A percentile compares a stretch with the other conserved stretches of the same genome.
phyloP scores from a whole-genome alignment of 2,888 invertebrate genomes.

The Baronia brevicornis region DNA sequence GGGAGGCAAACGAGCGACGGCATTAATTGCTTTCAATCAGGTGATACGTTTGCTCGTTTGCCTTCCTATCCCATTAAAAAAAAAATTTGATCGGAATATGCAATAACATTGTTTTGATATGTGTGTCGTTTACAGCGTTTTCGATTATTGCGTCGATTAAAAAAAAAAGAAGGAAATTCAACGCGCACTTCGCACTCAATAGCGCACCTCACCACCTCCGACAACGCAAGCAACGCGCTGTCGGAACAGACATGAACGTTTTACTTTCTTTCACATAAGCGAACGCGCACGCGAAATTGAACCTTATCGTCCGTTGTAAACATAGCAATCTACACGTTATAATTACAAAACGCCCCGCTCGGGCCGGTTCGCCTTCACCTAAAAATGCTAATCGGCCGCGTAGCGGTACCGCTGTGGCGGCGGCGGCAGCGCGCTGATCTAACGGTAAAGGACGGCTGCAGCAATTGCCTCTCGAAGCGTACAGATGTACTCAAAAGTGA shows the following conservation, averaged over 20 bases:
- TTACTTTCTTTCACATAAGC: constrained; percentile 12
- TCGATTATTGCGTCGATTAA: background rate
- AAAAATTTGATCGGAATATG: too few relatives aligned
- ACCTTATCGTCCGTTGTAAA: constrained; percentile 1
- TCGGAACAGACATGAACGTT: constrained; percentile 1
- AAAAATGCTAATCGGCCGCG: constrained; percentile 49
- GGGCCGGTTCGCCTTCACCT: constrained; percentile 60
- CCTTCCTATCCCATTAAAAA: too few relatives aligned
- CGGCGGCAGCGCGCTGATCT: constrained; percentile 34
- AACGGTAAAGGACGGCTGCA: constrained; percentile 47
- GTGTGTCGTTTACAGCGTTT: too few relatives aligned
- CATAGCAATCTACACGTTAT: constrained; percentile 12
- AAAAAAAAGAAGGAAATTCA: background rate
- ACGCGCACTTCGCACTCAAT: constrained; percentile 2
- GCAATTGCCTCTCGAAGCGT: constrained; percentile 16
- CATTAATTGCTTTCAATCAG: too few relatives aligned
- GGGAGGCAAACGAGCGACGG: too few relatives aligned
- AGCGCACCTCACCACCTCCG: too few relatives aligned
- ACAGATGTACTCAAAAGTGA: too few relatives aligned
- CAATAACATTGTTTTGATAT: too few relatives aligned
- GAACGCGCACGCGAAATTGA: background rate
- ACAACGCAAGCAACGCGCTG: too few relatives aligned
- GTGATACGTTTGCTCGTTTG: too few relatives aligned
- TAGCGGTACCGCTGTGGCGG: constrained; percentile 28
- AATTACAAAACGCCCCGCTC: constrained; percentile 21